phyloP scores from a whole-genome alignment of 2,888 invertebrate species.

The Pycnomerus fuliginosus region DNA sequence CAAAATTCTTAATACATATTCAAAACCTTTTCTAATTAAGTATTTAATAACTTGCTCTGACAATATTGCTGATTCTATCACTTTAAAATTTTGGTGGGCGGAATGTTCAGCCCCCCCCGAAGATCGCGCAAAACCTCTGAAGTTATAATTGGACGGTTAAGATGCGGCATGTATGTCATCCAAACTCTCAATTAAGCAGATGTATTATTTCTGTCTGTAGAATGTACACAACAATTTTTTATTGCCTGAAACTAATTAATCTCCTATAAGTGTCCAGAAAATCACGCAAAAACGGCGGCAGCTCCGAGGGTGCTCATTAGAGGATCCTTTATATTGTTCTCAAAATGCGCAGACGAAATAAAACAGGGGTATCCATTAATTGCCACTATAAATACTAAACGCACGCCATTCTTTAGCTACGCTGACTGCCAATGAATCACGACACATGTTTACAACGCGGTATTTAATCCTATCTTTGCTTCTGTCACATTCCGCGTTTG shows the following conservation, averaged over 20 bases:
- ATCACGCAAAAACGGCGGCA: slow-evolving; percentile 2
- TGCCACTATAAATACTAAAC: slow-evolving; percentile 36
- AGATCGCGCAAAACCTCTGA: too few relatives aligned
- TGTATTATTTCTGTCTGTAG: slow-evolving; percentile 6
- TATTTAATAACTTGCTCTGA: too few relatives aligned
- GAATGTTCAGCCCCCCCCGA: too few relatives aligned
- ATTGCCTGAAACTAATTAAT: slow-evolving; percentile 5
- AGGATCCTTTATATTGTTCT: slow-evolving; percentile 9
- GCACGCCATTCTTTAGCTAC: slow-evolving; percentile 32
- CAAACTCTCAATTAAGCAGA: slow-evolving; percentile 10
- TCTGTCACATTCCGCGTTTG: slow-evolving; percentile 23
- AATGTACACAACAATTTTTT: too few relatives aligned
- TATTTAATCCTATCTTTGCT: slow-evolving; percentile 32
- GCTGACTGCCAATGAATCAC: slow-evolving; percentile 35
- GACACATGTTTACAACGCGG: slow-evolving; percentile 36
- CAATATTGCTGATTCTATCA: too few relatives aligned
- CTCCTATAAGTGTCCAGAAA: not conserved
- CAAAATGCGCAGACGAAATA: slow-evolving; percentile 30
- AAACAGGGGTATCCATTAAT: slow-evolving; percentile 35
- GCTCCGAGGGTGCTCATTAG: slow-evolving; percentile 10
- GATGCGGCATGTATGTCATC: slow-evolving; percentile 1
- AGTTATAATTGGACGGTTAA: slow-evolving; percentile 10
- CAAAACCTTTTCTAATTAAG: too few relatives aligned
- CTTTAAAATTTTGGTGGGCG: too few relatives aligned
- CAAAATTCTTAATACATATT: too few relatives aligned